A percentile compares a stretch with the other conserved stretches of the same genome.
Conservation (phyloP, 2,113 vertebrate genomes). For the Leptosomus discolor region DNA sequence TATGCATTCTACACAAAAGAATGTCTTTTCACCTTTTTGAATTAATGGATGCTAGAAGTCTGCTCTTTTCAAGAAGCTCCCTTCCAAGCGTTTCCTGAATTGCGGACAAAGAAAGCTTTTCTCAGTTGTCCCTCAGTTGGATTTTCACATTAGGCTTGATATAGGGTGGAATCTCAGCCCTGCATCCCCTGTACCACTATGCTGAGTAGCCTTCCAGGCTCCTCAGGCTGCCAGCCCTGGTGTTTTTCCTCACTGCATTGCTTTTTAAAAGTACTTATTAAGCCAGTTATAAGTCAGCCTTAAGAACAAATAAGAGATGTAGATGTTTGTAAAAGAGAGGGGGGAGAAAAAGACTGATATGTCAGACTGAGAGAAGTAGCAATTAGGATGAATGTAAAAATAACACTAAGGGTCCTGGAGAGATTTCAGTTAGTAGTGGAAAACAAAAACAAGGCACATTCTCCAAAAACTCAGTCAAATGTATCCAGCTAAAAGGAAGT, state of each 20-base stretch:
- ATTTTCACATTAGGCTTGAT: not conserved
- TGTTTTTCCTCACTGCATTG: not conserved
- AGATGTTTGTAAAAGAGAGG: not conserved
- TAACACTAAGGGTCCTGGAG: not conserved
- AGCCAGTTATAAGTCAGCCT: not conserved
- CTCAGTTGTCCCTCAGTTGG: not conserved
- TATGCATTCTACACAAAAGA: not conserved
- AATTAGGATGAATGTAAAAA: not conserved
- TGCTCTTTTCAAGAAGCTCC: not conserved
- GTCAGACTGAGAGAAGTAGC: not conserved
- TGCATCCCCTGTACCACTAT: not conserved
- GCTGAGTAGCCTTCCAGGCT: not conserved
- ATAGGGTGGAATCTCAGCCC: not conserved
- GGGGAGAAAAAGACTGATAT: not conserved
- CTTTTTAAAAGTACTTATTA: not conserved
- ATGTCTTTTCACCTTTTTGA: not conserved
- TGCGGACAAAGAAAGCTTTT: not conserved
- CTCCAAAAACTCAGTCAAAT: not conserved
- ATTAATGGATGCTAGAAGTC: not conserved
- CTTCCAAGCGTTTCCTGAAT: not conserved
- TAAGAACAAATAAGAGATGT: not conserved
- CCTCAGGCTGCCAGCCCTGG: not conserved
- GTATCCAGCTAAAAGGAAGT: not conserved
- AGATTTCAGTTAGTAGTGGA: not conserved
- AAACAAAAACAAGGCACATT: not conserved